Conservation (phyloP, 2,888 invertebrate species). For the Eretmocerus hayati region DNA sequence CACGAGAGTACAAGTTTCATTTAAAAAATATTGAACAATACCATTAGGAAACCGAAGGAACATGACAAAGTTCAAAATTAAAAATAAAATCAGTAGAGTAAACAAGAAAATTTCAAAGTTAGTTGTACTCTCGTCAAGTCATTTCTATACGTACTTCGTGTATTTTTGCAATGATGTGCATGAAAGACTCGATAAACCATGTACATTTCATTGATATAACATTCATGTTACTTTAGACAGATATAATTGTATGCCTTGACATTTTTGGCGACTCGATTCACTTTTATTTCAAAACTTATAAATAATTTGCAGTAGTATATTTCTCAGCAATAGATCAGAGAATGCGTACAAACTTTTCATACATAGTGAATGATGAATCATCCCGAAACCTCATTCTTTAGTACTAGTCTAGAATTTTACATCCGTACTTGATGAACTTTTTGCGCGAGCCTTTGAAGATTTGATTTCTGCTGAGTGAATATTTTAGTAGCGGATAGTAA, state of each 20-base stretch:
- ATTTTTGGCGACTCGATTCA: conserved; percentile 11
- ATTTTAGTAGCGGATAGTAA: no score
- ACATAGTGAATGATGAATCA: no score
- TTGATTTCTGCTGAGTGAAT: no score
- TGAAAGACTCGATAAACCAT: conserved; percentile 17
- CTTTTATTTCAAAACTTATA: conserved; percentile 5
- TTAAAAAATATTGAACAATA: no score
- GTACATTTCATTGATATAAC: conserved; percentile 15
- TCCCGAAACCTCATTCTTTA: no score
- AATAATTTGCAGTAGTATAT: conserved; percentile 13
- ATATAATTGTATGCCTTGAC: conserved; percentile 15
- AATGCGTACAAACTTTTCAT: no score
- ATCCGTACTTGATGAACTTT: conserved; percentile 16
- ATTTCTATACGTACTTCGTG: no score
- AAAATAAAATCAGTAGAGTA: not conserved
- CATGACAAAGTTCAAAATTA: not conserved
- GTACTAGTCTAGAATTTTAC: no score
- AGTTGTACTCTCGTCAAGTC: conserved; percentile 20
- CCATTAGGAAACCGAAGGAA: no score
- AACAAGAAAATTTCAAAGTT: not conserved
- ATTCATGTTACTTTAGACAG: not conserved
- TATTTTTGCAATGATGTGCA: conserved; percentile 11
- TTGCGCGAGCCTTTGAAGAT: conserved; percentile 4
- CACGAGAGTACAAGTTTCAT: conserved; percentile 18
- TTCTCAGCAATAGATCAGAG: conserved; percentile 17